Conservation (phyloP, 2,113 vertebrate species). For the Lamprotornis superbus region DNA sequence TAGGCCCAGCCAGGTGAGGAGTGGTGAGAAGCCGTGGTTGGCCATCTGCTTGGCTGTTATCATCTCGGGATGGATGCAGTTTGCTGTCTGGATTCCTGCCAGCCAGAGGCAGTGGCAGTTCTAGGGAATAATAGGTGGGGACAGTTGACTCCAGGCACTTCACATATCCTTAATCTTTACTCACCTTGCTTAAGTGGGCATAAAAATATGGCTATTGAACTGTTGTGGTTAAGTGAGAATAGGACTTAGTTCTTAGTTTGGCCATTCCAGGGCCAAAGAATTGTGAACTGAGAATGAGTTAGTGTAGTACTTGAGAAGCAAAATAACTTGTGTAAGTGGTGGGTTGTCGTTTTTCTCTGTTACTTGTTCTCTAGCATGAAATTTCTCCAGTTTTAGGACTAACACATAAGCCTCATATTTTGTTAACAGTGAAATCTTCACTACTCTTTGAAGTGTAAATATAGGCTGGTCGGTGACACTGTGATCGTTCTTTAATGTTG, state of each 20-base stretch:
- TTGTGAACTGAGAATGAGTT: neutral
- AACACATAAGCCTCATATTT: neutral
- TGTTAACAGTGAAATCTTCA: neutral
- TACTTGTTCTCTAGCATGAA: neutral
- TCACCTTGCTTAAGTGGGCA: neutral
- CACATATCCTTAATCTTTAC: neutral
- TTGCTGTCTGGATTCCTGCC: constrained; percentile 4
- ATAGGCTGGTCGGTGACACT: neutral
- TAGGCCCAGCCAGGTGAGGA: neutral
- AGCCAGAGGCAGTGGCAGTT: accelerated
- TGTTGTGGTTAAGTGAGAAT: neutral
- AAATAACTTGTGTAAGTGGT: neutral
- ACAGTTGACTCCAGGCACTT: neutral
- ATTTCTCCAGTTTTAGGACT: neutral
- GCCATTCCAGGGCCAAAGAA: neutral
- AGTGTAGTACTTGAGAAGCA: neutral
- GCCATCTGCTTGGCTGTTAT: neutral
- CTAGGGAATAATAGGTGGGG: neutral
- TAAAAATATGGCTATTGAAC: neutral
- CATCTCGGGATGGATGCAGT: neutral
- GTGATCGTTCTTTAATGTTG: neutral
- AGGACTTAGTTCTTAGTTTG: neutral
- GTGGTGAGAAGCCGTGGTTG: neutral
- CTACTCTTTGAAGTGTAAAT: neutral
- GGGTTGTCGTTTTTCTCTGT: neutral